These are phyloP conservation scores for Thymelicus sylvestris DNA, from an alignment of 2,888 invertebrate species.

Conservation along the genomic window DNA sequence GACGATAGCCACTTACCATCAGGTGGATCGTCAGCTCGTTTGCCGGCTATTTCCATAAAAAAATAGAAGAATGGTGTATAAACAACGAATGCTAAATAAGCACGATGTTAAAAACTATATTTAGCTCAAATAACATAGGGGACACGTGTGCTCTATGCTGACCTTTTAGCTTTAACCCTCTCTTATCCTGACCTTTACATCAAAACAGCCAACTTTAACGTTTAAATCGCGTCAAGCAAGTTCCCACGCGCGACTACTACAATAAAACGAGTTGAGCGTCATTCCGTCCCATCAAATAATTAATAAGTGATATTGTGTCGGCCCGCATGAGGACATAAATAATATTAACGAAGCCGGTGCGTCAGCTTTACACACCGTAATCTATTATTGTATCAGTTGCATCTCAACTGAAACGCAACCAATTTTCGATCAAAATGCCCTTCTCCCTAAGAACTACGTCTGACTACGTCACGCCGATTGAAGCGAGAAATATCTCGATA, in stretches of 20 bases:
- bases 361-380: conserved; percentile 42
- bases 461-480: background rate
- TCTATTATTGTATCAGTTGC: conserved; percentile 38
- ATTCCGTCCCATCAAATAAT: conserved; percentile 59
- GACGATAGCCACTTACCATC: no score
- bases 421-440: conserved; percentile 21
- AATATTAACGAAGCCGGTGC: conserved; percentile 54
- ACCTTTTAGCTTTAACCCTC: conserved; percentile 28
- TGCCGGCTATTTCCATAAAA: background rate
- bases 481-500: conserved; percentile 48
- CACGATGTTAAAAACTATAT: background rate
- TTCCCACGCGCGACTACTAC: conserved; percentile 41
- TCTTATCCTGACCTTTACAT: conserved; percentile 24
- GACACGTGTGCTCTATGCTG: conserved; percentile 16
- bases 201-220: conserved; percentile 24
- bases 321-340: conserved; percentile 64
- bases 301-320: conserved; percentile 60
- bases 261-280: conserved; percentile 46
- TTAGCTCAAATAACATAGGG: conserved; percentile 14
- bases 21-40: no score
- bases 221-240: conserved; percentile 23
- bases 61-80: background rate
- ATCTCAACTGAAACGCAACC: conserved; percentile 6
- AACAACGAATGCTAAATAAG: background rate
- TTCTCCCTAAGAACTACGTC: background rate